Percentiles rank a stretch among this genome's conserved stretches.
Evolutionary conservation across 2,113 vertebrate species (phyloP).

Genomic region (Cinclus mexicanus): DNA sequence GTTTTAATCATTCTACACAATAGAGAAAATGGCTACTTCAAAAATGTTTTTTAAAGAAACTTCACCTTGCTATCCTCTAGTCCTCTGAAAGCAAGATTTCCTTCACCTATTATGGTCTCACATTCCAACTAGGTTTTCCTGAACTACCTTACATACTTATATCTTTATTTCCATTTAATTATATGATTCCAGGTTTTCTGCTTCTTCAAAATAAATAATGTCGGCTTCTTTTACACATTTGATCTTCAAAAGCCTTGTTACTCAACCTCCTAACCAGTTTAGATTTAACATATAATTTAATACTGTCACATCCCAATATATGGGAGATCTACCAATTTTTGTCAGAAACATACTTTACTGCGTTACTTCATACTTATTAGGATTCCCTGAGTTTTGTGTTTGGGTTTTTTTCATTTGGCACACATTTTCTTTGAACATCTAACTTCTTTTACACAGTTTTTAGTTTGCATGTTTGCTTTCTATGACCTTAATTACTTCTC

Average conservation of each 20-base stretch:
- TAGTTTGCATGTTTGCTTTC: background rate
- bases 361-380: background rate
- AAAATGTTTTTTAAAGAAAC: background rate
- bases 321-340: background rate
- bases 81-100: background rate
- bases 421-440: background rate
- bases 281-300: background rate
- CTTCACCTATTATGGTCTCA: accelerated
- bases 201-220: background rate
- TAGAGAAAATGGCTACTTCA: background rate
- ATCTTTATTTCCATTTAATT: background rate
- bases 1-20: background rate
- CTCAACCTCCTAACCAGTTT: background rate
- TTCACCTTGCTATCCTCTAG: background rate
- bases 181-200: background rate
- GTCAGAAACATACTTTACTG: background rate
- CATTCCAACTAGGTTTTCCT: background rate
- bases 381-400: background rate
- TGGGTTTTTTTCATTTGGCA: background rate
- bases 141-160: background rate
- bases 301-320: background rate
- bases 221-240: background rate
- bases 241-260: background rate
- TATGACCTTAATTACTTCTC: background rate
- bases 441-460: background rate